A percentile compares a stretch with the other conserved stretches of the same genome.
These are phyloP conservation scores for Syrphus vitripennis DNA, from an alignment of 2,888 invertebrate species.

Conservation along the genomic window DNA sequence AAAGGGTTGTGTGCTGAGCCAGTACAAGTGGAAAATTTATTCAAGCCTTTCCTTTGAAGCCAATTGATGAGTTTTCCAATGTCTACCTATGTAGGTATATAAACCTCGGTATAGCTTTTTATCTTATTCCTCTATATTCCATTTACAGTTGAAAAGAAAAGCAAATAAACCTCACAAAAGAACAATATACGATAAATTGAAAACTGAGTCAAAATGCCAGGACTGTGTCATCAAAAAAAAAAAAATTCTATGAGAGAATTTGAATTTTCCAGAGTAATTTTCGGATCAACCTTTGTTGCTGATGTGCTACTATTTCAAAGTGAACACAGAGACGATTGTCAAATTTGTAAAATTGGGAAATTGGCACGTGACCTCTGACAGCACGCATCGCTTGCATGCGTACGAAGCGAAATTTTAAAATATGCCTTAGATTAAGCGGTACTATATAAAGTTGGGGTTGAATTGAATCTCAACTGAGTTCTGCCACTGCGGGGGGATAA, in stretches of 20 bases:
- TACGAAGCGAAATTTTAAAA: slow-evolving; percentile 69
- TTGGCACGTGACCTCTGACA: slow-evolving; percentile 71
- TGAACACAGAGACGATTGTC: slow-evolving; percentile 58
- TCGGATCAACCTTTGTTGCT: slow-evolving; percentile 68
- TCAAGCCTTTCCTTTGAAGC: slow-evolving; percentile 71
- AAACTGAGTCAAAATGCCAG: slow-evolving; percentile 56
- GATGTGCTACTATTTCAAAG: slow-evolving; percentile 69
- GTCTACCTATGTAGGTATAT: not conserved
- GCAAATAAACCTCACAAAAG: slow-evolving; percentile 67
- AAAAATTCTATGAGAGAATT: slow-evolving; percentile 54
- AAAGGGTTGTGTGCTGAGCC: slow-evolving; percentile 63
- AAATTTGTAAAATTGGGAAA: slow-evolving; percentile 71
- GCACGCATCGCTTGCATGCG: slow-evolving; percentile 70
- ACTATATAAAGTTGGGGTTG: slow-evolving; percentile 61
- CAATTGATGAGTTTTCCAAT: slow-evolving; percentile 56
- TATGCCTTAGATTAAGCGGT: slow-evolving; percentile 68
- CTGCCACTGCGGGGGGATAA: slow-evolving; percentile 54
- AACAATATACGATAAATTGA: slow-evolving; percentile 70
- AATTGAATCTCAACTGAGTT: slow-evolving; percentile 37
- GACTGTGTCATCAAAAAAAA: slow-evolving; percentile 18
- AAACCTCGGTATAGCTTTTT: not conserved
- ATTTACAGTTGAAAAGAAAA: slow-evolving; percentile 55
- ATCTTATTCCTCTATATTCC: slow-evolving; percentile 3
- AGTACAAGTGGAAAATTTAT: slow-evolving; percentile 71
- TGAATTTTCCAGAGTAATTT: slow-evolving; percentile 68